Conservation (phyloP, 1,140 invertebrate species). For the Drosophila punjabiensis region DNA sequence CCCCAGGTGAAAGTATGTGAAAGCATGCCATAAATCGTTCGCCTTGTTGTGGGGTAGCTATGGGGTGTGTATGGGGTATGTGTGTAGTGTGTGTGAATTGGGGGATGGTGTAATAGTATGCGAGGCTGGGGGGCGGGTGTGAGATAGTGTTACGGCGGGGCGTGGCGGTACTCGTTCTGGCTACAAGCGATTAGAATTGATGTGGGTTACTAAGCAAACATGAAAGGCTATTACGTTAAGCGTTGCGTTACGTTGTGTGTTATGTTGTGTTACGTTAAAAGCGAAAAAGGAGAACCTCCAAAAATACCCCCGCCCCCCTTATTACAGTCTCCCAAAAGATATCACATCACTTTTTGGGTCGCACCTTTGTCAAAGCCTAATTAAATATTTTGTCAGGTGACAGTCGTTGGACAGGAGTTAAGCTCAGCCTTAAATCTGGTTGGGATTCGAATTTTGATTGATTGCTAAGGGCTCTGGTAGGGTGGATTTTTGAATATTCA, state of each 20-base stretch:
- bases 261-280: slow-evolving; percentile 57
- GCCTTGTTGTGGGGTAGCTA: slow-evolving; percentile 46
- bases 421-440: not conserved
- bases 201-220: slow-evolving; percentile 84
- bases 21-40: slow-evolving; percentile 83
- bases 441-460: not conserved
- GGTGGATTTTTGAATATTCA: not conserved
- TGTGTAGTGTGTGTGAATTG: slow-evolving; percentile 8
- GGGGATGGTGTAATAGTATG: slow-evolving; percentile 3
- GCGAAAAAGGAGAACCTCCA: slow-evolving; percentile 45
- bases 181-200: slow-evolving; percentile 79
- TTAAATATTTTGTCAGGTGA: slow-evolving; percentile 46
- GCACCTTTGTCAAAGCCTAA: slow-evolving; percentile 20
- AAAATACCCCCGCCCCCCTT: not conserved
- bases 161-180: slow-evolving; percentile 41
- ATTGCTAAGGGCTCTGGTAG: not conserved
- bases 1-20: slow-evolving; percentile 83
- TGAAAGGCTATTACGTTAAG: slow-evolving; percentile 83
- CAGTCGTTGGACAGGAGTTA: slow-evolving; percentile 5
- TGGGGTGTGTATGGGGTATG: not conserved
- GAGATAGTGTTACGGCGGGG: slow-evolving; percentile 33
- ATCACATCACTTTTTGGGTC: not conserved
- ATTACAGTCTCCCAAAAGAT: not conserved
- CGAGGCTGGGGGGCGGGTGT: slow-evolving; percentile 17
- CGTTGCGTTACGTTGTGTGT: slow-evolving; percentile 71